A percentile compares a stretch with the other conserved stretches of the same genome.
Evolutionary conservation across 2,113 vertebrate genomes (phyloP).

Genomic region (Acanthisitta chloris): DNA sequence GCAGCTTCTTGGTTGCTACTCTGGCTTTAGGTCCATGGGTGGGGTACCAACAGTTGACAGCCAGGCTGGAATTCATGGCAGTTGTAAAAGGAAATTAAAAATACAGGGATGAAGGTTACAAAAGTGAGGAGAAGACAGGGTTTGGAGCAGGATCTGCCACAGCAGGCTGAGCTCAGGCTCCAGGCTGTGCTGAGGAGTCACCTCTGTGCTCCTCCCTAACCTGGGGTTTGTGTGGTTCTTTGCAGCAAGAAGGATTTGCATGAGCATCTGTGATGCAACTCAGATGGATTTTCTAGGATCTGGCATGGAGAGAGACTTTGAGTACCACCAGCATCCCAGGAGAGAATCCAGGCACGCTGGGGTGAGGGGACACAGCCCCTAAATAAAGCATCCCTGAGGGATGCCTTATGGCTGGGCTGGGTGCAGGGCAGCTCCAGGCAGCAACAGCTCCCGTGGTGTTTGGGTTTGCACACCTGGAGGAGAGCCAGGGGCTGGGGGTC

Average conservation of each 20-base stretch:
- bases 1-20: background rate
- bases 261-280: background rate
- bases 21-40: rapidly evolving
- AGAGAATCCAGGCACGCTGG: background rate
- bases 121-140: background rate
- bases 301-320: background rate
- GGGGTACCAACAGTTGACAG: background rate
- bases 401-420: background rate
- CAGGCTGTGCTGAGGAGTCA: background rate
- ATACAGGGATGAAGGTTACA: background rate
- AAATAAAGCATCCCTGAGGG: background rate
- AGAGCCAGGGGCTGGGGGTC: background rate
- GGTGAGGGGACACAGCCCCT: background rate
- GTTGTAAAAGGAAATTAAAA: background rate
- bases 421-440: background rate
- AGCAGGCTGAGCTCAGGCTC: background rate
- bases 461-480: background rate
- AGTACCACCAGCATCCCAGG: background rate
- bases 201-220: rapidly evolving
- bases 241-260: background rate
- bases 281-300: background rate
- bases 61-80: background rate
- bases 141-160: background rate
- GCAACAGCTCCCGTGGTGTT: rapidly evolving
- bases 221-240: background rate